Base-by-base conservation (phyloP, 2,888 invertebrate genomes). In the Diaperis boleti region DNA sequence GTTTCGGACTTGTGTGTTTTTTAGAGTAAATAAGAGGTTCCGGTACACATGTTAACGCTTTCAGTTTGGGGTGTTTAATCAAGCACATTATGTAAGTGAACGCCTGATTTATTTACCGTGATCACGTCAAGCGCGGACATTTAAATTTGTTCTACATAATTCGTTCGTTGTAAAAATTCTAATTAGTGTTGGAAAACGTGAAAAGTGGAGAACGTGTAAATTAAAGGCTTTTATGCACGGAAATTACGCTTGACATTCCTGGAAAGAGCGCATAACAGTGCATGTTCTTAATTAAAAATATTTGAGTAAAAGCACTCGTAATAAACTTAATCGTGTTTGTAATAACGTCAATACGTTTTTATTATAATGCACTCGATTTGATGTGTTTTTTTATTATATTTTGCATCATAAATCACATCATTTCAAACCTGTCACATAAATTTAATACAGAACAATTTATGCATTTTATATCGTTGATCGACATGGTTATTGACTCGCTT, bases 1-100 rank as follows among this genome's bases (percentile, higher is more conserved):
- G 18, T 42, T 42, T 42, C 5, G n/a, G 8, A n/a, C 18, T 42
- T 42, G 18, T 42, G 15, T 22, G 22, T 22, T n/a, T 42, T 42
- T 42, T 42, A 42, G 42, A 42, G 11, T 20, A 26, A 26, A n/a
- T 15, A 44, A 44, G 10, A 44, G n/a, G n/a, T n/a, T n/a, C n/a
- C n/a, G n/a, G n/a, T n/a, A n/a, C n/a, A n/a, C 26, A 6, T 26
- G 26, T 26, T 5, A 26, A 26, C 5, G 26, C 7, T 26, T 7
- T 26, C n/a, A n/a, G n/a, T n/a, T n/a, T n/a, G n/a, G n/a, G n/a
- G n/a, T n/a, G n/a, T n/a, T n/a, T n/a, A 20, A 26, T 26, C 6
- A 5, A 5, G 26, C 26, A 26, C 26, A 26, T 26, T 26, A 3
- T n/a, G n/a, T 5, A 26, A 26, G 8, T 26, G 26, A 26, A 5